Evolutionary conservation across 2,888 invertebrate species (phyloP).

Genomic region (Phragmatobia fuliginosa): DNA sequence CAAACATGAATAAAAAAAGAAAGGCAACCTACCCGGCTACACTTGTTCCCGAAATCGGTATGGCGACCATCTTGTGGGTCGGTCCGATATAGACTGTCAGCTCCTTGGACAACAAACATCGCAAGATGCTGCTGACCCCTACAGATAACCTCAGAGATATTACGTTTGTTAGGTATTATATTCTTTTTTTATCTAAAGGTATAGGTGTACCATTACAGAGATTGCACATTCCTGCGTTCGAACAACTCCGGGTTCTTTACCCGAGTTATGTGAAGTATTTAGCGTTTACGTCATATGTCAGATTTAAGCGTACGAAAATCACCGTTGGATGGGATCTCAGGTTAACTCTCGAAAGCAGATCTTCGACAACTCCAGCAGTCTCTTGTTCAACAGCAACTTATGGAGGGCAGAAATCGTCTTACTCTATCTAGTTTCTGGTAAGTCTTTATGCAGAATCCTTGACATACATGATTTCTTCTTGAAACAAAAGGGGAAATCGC

Average conservation of each 20-base stretch:
- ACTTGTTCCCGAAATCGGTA: slow-evolving; percentile 89
- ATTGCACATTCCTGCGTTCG: not conserved
- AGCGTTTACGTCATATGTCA: not conserved
- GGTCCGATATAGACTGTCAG: slow-evolving; percentile 56
- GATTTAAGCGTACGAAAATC: not conserved
- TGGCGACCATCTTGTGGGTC: slow-evolving; percentile 71
- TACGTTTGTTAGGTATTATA: slow-evolving; percentile 9
- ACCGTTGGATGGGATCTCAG: not conserved
- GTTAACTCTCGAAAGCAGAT: too few relatives aligned
- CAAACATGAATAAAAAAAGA: not conserved
- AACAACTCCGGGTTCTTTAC: not conserved
- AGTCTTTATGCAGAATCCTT: not conserved
- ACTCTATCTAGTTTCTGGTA: not conserved
- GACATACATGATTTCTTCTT: not conserved
- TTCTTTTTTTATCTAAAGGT: not conserved
- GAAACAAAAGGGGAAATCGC: not conserved
- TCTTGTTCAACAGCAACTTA: not conserved
- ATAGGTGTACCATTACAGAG: not conserved
- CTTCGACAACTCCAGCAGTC: not conserved
- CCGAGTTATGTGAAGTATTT: not conserved
- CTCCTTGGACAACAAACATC: slow-evolving; percentile 24
- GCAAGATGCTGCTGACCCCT: slow-evolving; percentile 45
- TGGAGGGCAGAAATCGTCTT: not conserved
- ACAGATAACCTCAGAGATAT: slow-evolving; percentile 69
- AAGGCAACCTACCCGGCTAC: slow-evolving; percentile 87